These are phyloP conservation scores for Eupithecia centaureata DNA, from an alignment of 2,888 invertebrate genomes.

Conservation along the genomic window DNA sequence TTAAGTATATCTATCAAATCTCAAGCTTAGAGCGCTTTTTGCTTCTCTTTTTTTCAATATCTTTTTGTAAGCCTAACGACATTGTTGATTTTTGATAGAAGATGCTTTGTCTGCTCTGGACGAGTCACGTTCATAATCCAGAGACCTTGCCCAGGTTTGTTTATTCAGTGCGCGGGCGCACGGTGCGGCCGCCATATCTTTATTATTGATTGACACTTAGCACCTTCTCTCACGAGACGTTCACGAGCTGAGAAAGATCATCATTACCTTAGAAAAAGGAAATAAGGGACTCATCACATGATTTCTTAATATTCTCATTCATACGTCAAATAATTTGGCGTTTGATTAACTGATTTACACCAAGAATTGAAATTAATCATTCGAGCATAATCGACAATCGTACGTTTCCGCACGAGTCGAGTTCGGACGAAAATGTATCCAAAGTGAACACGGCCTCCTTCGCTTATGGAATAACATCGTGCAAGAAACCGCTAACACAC, in stretches of 20 bases:
- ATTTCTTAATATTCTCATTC: not conserved
- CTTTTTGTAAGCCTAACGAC: too few relatives aligned
- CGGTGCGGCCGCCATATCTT: conserved; percentile 42
- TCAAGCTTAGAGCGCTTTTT: too few relatives aligned
- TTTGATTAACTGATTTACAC: too few relatives aligned
- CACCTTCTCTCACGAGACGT: not conserved
- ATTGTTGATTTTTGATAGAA: too few relatives aligned
- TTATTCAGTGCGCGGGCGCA: conserved; percentile 52
- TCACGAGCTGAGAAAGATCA: not conserved
- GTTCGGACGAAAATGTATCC: too few relatives aligned
- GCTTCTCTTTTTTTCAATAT: too few relatives aligned
- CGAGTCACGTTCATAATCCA: conserved; percentile 30
- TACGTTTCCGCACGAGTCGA: not conserved
- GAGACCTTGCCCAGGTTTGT: conserved; percentile 46
- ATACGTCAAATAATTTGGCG: too few relatives aligned
- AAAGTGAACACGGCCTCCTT: too few relatives aligned
- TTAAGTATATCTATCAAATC: too few relatives aligned
- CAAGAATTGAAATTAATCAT: not conserved
- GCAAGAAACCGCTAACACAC: not conserved
- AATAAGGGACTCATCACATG: not conserved
- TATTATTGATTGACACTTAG: conserved; percentile 45
- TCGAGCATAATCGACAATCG: too few relatives aligned
- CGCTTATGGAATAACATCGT: not conserved
- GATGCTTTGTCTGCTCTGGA: conserved; percentile 5
- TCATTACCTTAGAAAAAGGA: not conserved